phyloP scores from a whole-genome alignment of 2,113 vertebrate genomes.

The Motacilla alba region DNA sequence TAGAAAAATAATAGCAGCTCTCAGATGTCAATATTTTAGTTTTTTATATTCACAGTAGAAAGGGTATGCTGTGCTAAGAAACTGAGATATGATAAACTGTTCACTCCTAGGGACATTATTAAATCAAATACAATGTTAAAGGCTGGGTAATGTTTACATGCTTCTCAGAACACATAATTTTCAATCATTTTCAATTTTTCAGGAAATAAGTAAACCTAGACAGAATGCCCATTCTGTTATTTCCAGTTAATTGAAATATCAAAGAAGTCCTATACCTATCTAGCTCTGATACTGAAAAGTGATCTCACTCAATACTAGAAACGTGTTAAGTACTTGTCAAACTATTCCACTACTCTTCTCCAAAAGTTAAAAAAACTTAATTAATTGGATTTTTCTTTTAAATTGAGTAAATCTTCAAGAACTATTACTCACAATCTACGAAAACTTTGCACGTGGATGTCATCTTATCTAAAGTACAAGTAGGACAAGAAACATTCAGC shows the following conservation, averaged over 20 bases:
- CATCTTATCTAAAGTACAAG: neutral
- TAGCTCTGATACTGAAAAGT: neutral
- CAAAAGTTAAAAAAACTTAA: neutral
- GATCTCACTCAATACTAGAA: neutral
- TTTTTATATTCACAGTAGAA: neutral
- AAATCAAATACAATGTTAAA: neutral
- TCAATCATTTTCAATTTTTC: neutral
- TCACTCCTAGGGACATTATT: neutral
- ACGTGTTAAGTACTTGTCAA: accelerated
- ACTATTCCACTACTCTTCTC: neutral
- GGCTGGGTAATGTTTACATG: neutral
- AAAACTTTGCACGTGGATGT: neutral
- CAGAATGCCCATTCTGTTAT: neutral
- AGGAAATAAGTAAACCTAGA: neutral
- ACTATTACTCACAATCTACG: neutral
- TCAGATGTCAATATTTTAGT: neutral
- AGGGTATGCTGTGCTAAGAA: neutral
- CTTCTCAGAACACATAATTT: neutral
- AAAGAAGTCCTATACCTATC: neutral
- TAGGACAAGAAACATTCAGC: neutral
- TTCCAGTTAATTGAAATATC: neutral
- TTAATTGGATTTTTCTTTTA: neutral
- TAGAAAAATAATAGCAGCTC: neutral
- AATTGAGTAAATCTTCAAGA: neutral
- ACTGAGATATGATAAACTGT: neutral